A percentile compares a stretch with the other conserved stretches of the same genome.
phyloP scores from a whole-genome alignment of 2,888 invertebrate species.

The Netelia melanura region DNA sequence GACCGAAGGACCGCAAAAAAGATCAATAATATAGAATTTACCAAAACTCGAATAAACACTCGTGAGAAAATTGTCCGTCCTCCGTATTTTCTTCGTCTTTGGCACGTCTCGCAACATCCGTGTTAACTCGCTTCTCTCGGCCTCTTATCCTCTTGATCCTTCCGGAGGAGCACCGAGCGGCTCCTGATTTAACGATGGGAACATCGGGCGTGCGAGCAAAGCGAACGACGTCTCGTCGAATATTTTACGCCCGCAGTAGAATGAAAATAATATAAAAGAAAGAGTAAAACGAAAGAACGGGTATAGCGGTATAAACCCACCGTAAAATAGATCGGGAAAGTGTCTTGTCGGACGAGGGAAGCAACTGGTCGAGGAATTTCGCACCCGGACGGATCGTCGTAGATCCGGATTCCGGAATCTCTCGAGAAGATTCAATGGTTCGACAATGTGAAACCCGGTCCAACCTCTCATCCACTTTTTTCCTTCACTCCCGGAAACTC shows the following conservation, averaged over 20 bases:
- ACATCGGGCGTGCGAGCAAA: slow-evolving; percentile 19
- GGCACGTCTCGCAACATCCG: not conserved
- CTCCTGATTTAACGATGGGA: slow-evolving; percentile 24
- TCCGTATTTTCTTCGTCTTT: slow-evolving; percentile 3
- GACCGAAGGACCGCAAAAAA: too few relatives aligned
- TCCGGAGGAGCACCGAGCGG: slow-evolving; percentile 1
- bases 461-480: not conserved
- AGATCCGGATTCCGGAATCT: slow-evolving; percentile 12
- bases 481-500: not conserved
- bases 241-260: not conserved
- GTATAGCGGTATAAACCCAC: not conserved
- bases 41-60: slow-evolving; percentile 29
- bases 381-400: slow-evolving; percentile 11
- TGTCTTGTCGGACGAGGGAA: slow-evolving; percentile 11
- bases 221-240: slow-evolving; percentile 21
- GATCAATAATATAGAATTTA: too few relatives aligned
- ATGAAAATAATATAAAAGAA: slow-evolving; percentile 4
- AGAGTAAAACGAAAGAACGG: not conserved
- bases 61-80: not conserved
- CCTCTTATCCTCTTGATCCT: not conserved
- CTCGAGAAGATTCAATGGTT: slow-evolving; percentile 33
- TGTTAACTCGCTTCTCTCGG: not conserved
- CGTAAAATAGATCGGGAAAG: slow-evolving; percentile 30
- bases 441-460: not conserved
- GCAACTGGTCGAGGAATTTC: slow-evolving; percentile 53